A percentile compares a stretch with the other conserved stretches of the same genome.
Conservation (phyloP, 2,888 invertebrate species). For the Dicyrtoma fusca region DNA sequence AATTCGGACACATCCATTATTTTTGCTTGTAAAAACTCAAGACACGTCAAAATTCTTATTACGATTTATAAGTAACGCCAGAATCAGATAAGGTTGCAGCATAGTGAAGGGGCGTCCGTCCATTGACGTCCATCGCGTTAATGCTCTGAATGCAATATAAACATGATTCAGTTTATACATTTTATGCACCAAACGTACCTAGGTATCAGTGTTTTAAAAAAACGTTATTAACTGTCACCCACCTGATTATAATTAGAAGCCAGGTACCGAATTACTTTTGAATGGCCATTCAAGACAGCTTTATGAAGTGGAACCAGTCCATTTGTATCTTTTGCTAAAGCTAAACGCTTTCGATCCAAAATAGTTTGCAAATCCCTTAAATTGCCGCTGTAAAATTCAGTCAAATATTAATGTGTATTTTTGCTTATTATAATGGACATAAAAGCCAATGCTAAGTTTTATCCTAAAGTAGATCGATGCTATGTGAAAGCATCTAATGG, state of each 20-base stretch:
- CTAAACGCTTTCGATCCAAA: constrained; percentile 85
- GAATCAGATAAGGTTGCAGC: constrained; percentile 83
- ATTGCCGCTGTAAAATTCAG: constrained; percentile 72
- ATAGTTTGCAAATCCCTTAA: constrained; percentile 82
- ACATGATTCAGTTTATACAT: background rate
- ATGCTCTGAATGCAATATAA: constrained; percentile 20
- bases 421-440: too few species aligned
- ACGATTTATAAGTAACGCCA: constrained; percentile 77
- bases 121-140: constrained; percentile 69
- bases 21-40: too few species aligned
- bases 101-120: constrained; percentile 85
- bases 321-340: constrained; percentile 78
- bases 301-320: constrained; percentile 86
- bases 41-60: constrained; percentile 17
- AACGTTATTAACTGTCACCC: background rate
- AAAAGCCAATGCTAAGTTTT: too few species aligned
- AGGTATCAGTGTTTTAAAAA: constrained; percentile 3
- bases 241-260: constrained; percentile 58
- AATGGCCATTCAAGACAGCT: constrained; percentile 81
- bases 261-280: constrained; percentile 73
- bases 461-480: too few species aligned
- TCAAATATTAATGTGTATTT: constrained; percentile 7
- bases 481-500: too few species aligned
- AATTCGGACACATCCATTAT: too few species aligned
- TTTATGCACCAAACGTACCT: background rate